Conservation (phyloP, 2,888 invertebrate genomes). For the Endotricha flammealis region DNA sequence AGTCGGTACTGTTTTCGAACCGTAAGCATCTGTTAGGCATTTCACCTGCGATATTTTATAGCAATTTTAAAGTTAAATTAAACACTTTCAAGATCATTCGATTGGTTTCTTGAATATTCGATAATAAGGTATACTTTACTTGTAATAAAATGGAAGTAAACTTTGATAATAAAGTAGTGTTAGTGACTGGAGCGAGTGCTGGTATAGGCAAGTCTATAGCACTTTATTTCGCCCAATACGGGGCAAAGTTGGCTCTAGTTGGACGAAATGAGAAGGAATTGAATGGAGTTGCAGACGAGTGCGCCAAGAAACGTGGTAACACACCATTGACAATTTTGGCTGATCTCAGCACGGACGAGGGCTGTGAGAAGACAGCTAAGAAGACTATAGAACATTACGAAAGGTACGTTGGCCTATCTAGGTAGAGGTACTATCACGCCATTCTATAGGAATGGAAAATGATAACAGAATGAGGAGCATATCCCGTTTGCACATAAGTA, state of each 20-base stretch:
- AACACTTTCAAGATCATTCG: too few species aligned
- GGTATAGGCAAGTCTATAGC: conserved; percentile 40
- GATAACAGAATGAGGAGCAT: too few species aligned
- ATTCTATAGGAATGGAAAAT: too few species aligned
- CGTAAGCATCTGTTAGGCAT: too few species aligned
- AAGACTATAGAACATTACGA: conserved; percentile 33
- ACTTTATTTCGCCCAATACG: conserved; percentile 31
- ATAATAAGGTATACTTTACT: neutral
- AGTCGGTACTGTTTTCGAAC: too few species aligned
- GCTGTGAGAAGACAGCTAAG: conserved; percentile 32
- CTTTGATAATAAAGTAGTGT: conserved; percentile 36
- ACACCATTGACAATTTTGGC: conserved; percentile 32
- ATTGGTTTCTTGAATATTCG: neutral
- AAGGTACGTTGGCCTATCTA: conserved; percentile 29
- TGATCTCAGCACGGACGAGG: conserved; percentile 40
- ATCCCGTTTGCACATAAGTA: too few species aligned
- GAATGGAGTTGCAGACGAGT: conserved; percentile 24
- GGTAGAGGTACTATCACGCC: too few species aligned
- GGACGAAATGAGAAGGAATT: conserved; percentile 33
- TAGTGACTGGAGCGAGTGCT: conserved; percentile 43
- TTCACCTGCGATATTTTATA: too few species aligned
- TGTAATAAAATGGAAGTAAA: conserved; percentile 22
- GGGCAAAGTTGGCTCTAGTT: conserved; percentile 34
- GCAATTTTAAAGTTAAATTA: too few species aligned
- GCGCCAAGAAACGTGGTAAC: conserved; percentile 25